Evolutionary conservation across 2,797 vertebrate genomes (phyloP), one percentile per base, ranked within the genome.

Genomic region (Hafferia zeledoni): DNA sequence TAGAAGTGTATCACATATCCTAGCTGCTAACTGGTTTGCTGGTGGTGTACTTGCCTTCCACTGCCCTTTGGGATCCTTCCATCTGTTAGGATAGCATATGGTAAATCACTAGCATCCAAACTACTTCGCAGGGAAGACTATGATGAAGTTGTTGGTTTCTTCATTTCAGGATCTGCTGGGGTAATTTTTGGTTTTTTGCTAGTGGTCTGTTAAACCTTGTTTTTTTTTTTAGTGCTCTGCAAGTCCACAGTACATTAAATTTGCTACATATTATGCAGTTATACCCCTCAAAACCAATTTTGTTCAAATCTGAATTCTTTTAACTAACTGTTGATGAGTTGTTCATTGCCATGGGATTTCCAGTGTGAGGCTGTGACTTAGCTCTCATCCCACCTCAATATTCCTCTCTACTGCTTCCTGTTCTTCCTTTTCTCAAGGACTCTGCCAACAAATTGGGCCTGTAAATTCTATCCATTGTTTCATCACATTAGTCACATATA

Each of bases 381-480:
- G 15, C 22, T 79, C 11, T 76, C 60, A 13, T 10, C 6, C 33
- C 33, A 20, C 39, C 14, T 28, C 33, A 43, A 7, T n/a, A 25
- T 44, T 81, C 57, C 30, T 67, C 22, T 49, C 0, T 11, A 7
- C 12, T 39, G 2, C 25, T 41, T 18, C 16, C 27, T 55, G 7
- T 64, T 5, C 24, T 64, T 63, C 24, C 18, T 59, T 5, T 70
- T 63, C 56, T 37, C 37, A 50, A 69, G 24, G 15, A n/a, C 27
- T 57, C 7, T 0, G 0, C 30, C 44, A 13, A 10, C 24, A 46
- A 7, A 50, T 4, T 2, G 2, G 13, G 6, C 15, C 31, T 44
- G 4, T 33, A 44, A 74, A 74, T 70, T 79, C 17, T 57, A 55
- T 63, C 2, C 25, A 2, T 50, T 70, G 4, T 10, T 56, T 60